Evolutionary conservation across 2,113 vertebrate species (phyloP).

Genomic region (Leptosomus discolor): DNA sequence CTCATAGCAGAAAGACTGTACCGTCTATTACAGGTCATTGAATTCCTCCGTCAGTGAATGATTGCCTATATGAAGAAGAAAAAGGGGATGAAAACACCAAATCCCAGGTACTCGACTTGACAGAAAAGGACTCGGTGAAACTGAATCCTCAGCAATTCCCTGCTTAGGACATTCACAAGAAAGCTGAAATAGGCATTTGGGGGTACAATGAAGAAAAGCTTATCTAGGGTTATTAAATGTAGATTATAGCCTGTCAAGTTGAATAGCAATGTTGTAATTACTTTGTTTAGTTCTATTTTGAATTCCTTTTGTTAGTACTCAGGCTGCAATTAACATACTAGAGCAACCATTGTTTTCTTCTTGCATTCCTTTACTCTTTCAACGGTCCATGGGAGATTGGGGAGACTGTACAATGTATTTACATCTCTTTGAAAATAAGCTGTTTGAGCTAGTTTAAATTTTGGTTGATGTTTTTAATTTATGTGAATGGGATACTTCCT

Average conservation of each 20-base stretch:
- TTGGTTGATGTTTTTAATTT: neutral
- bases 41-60: neutral
- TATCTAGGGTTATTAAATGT: constrained; percentile 28
- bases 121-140: neutral
- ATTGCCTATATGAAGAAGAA: neutral
- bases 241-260: constrained; percentile 49
- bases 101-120: neutral
- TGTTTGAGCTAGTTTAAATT: neutral
- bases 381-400: neutral
- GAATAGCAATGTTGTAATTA: constrained; percentile 49
- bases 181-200: constrained; percentile 7
- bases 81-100: neutral
- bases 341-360: constrained; percentile 50
- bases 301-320: constrained; percentile 45
- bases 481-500: neutral
- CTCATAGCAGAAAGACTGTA: neutral
- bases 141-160: neutral
- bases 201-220: constrained; percentile 18
- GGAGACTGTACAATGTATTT: neutral
- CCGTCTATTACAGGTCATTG: neutral
- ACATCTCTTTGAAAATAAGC: neutral
- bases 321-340: constrained; percentile 29
- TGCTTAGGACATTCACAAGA: neutral
- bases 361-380: neutral
- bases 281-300: constrained; percentile 58